These are phyloP conservation scores for Bombus turneri DNA, from an alignment of 1,140 invertebrate genomes.

Conservation along the genomic window DNA sequence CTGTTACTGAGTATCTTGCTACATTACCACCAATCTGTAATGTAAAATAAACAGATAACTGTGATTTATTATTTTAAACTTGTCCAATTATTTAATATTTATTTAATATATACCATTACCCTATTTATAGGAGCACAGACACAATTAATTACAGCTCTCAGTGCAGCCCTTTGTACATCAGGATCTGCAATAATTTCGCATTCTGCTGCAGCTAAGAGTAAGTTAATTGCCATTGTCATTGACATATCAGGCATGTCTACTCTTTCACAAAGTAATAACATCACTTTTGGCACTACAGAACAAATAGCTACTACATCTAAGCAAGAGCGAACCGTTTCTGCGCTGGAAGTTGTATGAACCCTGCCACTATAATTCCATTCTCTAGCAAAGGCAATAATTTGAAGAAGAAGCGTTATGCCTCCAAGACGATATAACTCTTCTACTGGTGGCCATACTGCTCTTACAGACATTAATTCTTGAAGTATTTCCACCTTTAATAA, in stretches of 20 bases:
- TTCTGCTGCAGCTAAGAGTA: constrained; percentile 92
- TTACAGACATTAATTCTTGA: constrained; percentile 89
- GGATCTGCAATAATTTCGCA: constrained; percentile 94
- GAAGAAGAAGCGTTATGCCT: constrained; percentile 91
- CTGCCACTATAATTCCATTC: constrained; percentile 95
- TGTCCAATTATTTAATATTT: background rate
- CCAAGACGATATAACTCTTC: constrained; percentile 93
- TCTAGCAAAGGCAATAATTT: constrained; percentile 94
- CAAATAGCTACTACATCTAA: constrained; percentile 95
- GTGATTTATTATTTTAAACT: constrained; percentile 1
- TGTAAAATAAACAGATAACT: constrained; percentile 30
- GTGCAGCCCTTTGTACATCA: constrained; percentile 95
- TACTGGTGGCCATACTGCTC: constrained; percentile 92
- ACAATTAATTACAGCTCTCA: constrained; percentile 95
- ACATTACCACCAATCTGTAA: constrained; percentile 85
- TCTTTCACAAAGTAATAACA: constrained; percentile 90
- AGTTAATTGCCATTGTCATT: constrained; percentile 88
- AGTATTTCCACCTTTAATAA: constrained; percentile 86
- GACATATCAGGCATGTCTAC: constrained; percentile 90
- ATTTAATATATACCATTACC: constrained; percentile 80
- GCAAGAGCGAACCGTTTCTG: constrained; percentile 94
- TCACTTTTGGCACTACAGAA: constrained; percentile 94
- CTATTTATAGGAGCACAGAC: constrained; percentile 94
- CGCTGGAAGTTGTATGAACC: constrained; percentile 83
- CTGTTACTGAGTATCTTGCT: constrained; percentile 85